These are phyloP conservation scores for Gambusia yucatana DNA, from an alignment of 2,797 vertebrate species.

Conservation along the genomic window DNA sequence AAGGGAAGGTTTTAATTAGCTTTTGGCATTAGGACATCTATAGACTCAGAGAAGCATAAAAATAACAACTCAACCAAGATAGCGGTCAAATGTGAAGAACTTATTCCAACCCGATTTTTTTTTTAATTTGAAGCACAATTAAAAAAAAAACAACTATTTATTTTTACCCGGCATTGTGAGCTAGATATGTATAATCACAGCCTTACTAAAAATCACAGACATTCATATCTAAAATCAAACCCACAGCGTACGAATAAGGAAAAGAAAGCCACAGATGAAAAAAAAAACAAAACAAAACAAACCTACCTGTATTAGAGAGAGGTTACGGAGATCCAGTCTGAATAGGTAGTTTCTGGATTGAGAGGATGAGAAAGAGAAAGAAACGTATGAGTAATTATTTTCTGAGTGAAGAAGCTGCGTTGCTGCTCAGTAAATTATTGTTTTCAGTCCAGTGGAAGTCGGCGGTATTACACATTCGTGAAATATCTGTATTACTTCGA, in stretches of 20 bases:
- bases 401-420: not conserved
- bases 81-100: not conserved
- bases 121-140: not conserved
- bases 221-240: not conserved
- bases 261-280: not conserved
- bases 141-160: too few species aligned
- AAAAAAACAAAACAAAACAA: not conserved
- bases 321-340: constrained; percentile 93
- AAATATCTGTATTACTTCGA: not conserved
- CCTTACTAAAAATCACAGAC: not conserved
- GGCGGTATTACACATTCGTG: not conserved
- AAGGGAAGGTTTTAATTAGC: not conserved
- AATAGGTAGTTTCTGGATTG: constrained; percentile 95
- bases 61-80: not conserved
- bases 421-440: not conserved
- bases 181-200: not conserved
- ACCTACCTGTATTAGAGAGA: constrained; percentile 95
- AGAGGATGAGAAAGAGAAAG: constrained; percentile 41
- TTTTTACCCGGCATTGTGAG: too few species aligned
- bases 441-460: constrained; percentile 9
- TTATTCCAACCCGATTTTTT: not conserved
- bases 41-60: not conserved
- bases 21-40: not conserved
- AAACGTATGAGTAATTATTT: not conserved
- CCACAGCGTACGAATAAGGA: not conserved